A percentile compares a stretch with the other conserved stretches of the same genome.
Evolutionary conservation across 37 sponge, comb jelly and placozoan species (phyloP).

Genomic region (Ephydatia muelleri): DNA sequence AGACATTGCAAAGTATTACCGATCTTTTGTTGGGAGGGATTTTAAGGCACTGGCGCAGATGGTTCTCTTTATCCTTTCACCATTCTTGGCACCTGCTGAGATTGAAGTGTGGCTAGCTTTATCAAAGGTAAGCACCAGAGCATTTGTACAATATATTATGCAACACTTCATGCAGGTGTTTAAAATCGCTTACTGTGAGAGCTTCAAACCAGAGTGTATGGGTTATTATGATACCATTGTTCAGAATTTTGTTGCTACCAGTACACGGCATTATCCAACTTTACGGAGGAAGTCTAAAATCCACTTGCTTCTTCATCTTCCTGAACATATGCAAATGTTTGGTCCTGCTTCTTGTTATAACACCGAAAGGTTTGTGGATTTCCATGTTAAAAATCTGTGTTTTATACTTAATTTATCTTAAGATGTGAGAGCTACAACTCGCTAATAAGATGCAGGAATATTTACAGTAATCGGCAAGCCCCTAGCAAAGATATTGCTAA

Average conservation of each 20-base stretch:
- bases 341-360: neutral
- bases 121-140: neutral
- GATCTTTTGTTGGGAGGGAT: neutral
- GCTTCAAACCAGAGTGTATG: neutral
- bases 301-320: constrained; percentile 1
- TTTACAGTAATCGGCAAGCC: neutral
- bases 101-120: constrained; percentile 1
- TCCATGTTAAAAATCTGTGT: neutral
- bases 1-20: neutral
- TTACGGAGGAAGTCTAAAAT: neutral
- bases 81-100: neutral
- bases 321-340: neutral
- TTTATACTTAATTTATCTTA: neutral
- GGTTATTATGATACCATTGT: neutral
- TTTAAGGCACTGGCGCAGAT: neutral
- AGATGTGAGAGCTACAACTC: neutral
- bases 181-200: neutral
- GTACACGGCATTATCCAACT: neutral
- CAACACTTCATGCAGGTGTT: neutral
- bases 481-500: neutral
- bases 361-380: neutral
- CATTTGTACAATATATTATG: neutral
- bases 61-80: neutral
- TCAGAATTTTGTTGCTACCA: neutral
- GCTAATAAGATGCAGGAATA: neutral